Conservation (phyloP, 2,797 vertebrate species). For the Streptopelia turtur region DNA sequence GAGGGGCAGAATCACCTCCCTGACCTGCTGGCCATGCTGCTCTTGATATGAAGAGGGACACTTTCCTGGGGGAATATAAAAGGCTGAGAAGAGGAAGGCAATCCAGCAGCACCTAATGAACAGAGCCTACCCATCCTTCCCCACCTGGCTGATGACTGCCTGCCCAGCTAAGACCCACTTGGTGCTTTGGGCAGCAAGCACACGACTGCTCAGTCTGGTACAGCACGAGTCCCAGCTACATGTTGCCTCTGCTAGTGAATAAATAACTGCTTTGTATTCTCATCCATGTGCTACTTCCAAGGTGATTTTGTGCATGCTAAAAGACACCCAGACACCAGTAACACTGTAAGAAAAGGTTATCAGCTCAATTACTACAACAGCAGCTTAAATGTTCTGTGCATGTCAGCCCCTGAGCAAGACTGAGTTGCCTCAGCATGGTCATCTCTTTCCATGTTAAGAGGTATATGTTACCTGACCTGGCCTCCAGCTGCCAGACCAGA, state of each 20-base stretch:
- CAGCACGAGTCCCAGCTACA: neutral
- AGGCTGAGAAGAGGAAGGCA: neutral
- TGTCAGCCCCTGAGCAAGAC: neutral
- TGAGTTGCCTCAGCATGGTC: neutral
- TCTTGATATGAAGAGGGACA: neutral
- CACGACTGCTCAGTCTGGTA: neutral
- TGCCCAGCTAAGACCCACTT: neutral
- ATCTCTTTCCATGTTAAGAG: neutral
- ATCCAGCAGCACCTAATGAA: neutral
- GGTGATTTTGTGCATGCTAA: neutral
- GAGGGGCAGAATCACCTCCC: too few species aligned
- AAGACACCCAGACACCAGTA: neutral
- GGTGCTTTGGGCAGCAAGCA: neutral
- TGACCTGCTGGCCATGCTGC: too few species aligned
- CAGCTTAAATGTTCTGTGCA: neutral
- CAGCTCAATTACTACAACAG: neutral
- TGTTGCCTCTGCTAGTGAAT: accelerated
- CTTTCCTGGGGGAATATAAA: neutral
- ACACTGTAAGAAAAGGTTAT: neutral
- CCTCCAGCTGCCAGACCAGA: neutral
- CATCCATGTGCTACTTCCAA: neutral
- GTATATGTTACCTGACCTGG: neutral
- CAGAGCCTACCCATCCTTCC: neutral
- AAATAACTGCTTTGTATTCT: neutral
- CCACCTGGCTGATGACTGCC: too few species aligned